Conservation (phyloP, 2,888 invertebrate genomes). For the Spicauda simplicius region DNA sequence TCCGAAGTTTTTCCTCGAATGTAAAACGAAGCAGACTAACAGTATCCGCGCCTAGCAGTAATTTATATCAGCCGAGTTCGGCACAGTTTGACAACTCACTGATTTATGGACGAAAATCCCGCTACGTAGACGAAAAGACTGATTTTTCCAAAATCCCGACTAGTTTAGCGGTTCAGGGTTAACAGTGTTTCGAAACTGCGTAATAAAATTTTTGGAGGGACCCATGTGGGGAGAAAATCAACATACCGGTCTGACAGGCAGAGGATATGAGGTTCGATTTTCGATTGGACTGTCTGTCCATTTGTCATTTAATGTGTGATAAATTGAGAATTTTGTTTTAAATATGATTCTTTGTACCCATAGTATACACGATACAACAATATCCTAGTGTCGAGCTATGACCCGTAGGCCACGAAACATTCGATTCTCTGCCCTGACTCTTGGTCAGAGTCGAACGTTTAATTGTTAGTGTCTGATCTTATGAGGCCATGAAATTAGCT, state of each 20-base stretch:
- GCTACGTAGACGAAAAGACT: constrained; percentile 44
- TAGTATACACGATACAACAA: no score
- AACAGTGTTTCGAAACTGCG: constrained; percentile 14
- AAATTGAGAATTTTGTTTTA: no score
- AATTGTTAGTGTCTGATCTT: no score
- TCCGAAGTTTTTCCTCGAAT: constrained; percentile 42
- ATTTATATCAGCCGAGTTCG: constrained; percentile 66
- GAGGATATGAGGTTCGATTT: not conserved
- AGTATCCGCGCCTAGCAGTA: constrained; percentile 55
- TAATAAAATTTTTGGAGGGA: constrained; percentile 11
- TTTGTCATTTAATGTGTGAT: no score
- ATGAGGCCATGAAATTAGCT: no score
- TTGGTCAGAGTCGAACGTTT: no score
- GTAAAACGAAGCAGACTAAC: constrained; percentile 46
- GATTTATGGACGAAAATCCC: constrained; percentile 64
- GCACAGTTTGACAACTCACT: constrained; percentile 67
- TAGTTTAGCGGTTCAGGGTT: constrained; percentile 29
- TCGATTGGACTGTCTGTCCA: not conserved
- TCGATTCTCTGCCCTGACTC: no score
- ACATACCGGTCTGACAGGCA: not conserved
- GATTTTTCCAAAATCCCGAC: constrained; percentile 44
- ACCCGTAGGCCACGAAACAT: no score
- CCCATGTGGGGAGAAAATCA: no score
- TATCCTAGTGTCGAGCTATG: no score
- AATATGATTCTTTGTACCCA: no score